Conservation (phyloP, 2,797 vertebrate genomes). For the Clarias pachynema region DNA sequence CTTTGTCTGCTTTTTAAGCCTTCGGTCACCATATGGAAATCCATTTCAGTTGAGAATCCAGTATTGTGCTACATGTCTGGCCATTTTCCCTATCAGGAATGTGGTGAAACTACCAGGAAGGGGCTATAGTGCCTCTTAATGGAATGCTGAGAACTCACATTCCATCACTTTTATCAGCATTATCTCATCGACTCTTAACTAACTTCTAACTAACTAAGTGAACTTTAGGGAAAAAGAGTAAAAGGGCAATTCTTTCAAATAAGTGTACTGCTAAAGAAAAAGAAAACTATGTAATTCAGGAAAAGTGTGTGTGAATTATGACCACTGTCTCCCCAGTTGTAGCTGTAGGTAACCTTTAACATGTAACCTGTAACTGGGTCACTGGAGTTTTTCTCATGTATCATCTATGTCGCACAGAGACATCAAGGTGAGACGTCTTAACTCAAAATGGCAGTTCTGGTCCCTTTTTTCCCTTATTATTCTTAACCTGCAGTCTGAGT, state of each 20-base stretch:
- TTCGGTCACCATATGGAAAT: not conserved
- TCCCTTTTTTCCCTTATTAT: not conserved
- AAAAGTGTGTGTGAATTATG: not conserved
- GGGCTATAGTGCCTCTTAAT: constrained; percentile 31
- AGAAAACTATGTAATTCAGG: not conserved
- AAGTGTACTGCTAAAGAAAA: not conserved
- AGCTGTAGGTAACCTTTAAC: not conserved
- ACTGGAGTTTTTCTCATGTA: not conserved
- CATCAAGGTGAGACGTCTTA: not conserved
- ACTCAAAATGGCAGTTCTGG: not conserved
- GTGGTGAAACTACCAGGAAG: constrained; percentile 30
- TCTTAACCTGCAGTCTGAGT: not conserved
- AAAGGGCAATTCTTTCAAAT: not conserved
- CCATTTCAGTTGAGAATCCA: not conserved
- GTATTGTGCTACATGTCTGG: constrained; percentile 27
- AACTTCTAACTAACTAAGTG: too few species aligned
- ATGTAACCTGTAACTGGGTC: not conserved
- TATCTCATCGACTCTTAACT: constrained; percentile 12
- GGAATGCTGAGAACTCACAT: constrained; percentile 50
- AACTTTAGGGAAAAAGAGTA: too few species aligned
- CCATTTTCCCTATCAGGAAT: constrained; percentile 45
- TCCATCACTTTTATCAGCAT: constrained; percentile 65
- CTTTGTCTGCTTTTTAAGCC: not conserved
- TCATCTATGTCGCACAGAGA: not conserved
- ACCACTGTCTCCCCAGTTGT: not conserved